Percentiles rank a stretch among this genome's conserved stretches.
Conservation (phyloP, 2,797 vertebrate genomes). For the Chromis chromis region DNA sequence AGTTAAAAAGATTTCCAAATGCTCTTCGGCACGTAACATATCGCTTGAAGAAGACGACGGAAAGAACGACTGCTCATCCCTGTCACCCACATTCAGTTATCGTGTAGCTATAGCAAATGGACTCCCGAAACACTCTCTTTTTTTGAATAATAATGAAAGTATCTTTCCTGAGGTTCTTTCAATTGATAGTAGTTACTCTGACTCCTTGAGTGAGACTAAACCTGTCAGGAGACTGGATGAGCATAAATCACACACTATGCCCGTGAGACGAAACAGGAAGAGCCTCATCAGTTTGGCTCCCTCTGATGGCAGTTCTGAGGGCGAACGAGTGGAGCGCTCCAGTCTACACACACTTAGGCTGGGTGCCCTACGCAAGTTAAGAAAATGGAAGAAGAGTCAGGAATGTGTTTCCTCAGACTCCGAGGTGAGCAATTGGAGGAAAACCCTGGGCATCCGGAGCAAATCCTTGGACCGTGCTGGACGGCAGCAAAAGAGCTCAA, state of each 20-base stretch:
- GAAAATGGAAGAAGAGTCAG: constrained; percentile 99
- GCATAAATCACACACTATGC: constrained; percentile 91
- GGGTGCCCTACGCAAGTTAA: constrained; percentile 93
- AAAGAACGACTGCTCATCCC: constrained; percentile 91
- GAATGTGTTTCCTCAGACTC: constrained; percentile 98
- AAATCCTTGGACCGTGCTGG: constrained; percentile 96
- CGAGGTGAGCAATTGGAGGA: constrained; percentile 94
- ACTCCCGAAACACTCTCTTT: constrained; percentile 87
- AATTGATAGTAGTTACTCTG: constrained; percentile 90
- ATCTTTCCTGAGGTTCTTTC: constrained; percentile 90
- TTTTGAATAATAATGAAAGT: constrained; percentile 89
- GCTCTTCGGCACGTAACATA: constrained; percentile 92
- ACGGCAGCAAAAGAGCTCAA: constrained; percentile 90
- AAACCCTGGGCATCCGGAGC: constrained; percentile 95
- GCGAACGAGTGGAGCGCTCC: constrained; percentile 91
- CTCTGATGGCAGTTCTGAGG: constrained; percentile 97
- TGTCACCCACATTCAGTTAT: constrained; percentile 98
- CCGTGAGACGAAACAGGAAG: constrained; percentile 96
- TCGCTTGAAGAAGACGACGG: constrained; percentile 90
- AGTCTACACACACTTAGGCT: constrained; percentile 92
- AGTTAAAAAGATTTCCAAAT: constrained; percentile 94
- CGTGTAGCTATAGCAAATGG: constrained; percentile 98
- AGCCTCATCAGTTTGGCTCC: constrained; percentile 96
- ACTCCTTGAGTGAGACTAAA: constrained; percentile 91
- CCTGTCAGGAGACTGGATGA: constrained; percentile 86